Base-by-base conservation (phyloP, 2,797 vertebrate genomes). In the Hypotaenidia philippensis region DNA sequence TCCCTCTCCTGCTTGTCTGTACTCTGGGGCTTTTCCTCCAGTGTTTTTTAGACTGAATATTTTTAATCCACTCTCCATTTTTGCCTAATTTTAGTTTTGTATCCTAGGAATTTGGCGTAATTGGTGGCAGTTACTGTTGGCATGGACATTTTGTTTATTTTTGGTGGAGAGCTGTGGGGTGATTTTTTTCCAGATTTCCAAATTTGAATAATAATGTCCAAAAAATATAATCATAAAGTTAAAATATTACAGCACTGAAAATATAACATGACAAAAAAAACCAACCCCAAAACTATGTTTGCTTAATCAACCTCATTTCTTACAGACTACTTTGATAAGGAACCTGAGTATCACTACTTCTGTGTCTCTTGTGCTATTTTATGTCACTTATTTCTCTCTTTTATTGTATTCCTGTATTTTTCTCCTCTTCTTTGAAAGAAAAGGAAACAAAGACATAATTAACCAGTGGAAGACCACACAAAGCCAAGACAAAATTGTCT, bases 101-200 rank as follows among this genome's bases (percentile, higher is more conserved):
- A 25, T 13, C 1, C 1, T 57, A 56, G n/a, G 13, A 82, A 82
- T 56, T 34, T 79, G 11, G 5, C 9, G 20, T 50, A 55, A 38
- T 25, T 50, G 1, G 3, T 55, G 79, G 13, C 27, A 84, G 22
- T 2, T 16, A 25, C 6, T 23, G 2, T n/a, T 63, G 6, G 7
- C 79, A 55, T 9, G 86, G 6, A 15, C 22, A 57, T 2, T 68
- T 79, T 31, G 1, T 19, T 90, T 66, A 7, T 40, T 69, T 83
- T 63, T 7, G 0, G 11, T 44, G 14, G 9, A n/a, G 2, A 38
- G 5, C 2, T 74, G 11, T 38, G 4, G 10, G 15, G 5, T 16
- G 17, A 5, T 34, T 9, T 74, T 79, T 83, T 27, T 45, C 17
- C 9, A 17, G n/a, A 77, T 64, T 78, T 81, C 32, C 1, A 72